Conservation (phyloP, 2,888 invertebrate species). For the Chydorus sphaericus region DNA sequence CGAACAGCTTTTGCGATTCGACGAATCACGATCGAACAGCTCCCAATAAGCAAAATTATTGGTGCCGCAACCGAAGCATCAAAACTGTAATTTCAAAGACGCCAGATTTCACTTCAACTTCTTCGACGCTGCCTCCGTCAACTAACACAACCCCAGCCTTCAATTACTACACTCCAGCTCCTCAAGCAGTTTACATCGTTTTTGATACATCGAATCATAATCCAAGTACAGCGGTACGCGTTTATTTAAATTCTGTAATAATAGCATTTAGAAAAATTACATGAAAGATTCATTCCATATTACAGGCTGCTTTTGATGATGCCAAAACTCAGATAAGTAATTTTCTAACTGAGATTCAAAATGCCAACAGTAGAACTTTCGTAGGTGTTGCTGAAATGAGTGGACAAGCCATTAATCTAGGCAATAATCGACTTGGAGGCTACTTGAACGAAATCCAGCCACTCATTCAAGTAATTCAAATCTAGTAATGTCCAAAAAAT, state of each 20-base stretch:
- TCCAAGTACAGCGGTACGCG: too few species aligned
- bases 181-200: slow-evolving; percentile 2
- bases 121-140: background rate
- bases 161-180: background rate
- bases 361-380: background rate
- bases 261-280: too few species aligned
- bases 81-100: background rate
- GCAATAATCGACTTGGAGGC: background rate
- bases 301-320: background rate
- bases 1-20: slow-evolving; percentile 2
- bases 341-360: background rate
- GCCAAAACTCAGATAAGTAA: background rate
- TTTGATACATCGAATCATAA: background rate
- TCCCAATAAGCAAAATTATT: slow-evolving; percentile 9
- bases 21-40: slow-evolving; percentile 5
- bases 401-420: background rate
- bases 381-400: slow-evolving; percentile 7
- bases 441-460: background rate
- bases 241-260: background rate
- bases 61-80: slow-evolving; percentile 4
- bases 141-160: background rate
- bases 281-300: too few species aligned
- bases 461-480: background rate
- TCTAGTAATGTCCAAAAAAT: too few species aligned
- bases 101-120: background rate